Conservation (phyloP, 2,797 vertebrate species). For the Rhinichthys osculus region DNA sequence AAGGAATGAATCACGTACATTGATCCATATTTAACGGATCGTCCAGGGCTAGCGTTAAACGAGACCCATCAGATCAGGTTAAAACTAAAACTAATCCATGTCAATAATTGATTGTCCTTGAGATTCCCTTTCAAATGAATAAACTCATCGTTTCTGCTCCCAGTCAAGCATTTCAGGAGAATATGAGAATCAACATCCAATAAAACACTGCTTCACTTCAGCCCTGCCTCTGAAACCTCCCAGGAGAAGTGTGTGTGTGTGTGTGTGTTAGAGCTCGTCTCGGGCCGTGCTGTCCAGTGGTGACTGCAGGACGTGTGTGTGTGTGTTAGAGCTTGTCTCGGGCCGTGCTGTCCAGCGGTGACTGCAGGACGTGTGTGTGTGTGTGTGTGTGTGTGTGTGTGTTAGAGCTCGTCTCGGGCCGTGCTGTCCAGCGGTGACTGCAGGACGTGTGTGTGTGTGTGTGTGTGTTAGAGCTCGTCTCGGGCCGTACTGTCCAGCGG, state of each 20-base stretch:
- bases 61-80: constrained; percentile 2
- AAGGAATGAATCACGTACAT: not conserved
- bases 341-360: too few relatives aligned
- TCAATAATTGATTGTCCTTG: not conserved
- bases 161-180: constrained; percentile 19
- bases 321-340: too few relatives aligned
- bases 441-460: too few relatives aligned
- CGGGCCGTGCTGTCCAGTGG: too few relatives aligned
- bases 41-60: not conserved
- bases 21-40: not conserved
- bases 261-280: too few relatives aligned
- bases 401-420: too few relatives aligned
- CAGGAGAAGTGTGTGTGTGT: too few relatives aligned
- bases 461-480: constrained; percentile 82
- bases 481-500: constrained; percentile 84
- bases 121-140: not conserved
- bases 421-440: too few relatives aligned
- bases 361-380: too few relatives aligned
- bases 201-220: not conserved
- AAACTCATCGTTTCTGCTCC: not conserved
- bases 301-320: too few relatives aligned
- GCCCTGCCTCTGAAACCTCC: not conserved
- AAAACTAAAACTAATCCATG: not conserved
- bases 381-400: too few relatives aligned
- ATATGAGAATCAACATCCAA: not conserved